phyloP scores from a whole-genome alignment of 2,797 vertebrate genomes.

The Anguilla anguilla region DNA sequence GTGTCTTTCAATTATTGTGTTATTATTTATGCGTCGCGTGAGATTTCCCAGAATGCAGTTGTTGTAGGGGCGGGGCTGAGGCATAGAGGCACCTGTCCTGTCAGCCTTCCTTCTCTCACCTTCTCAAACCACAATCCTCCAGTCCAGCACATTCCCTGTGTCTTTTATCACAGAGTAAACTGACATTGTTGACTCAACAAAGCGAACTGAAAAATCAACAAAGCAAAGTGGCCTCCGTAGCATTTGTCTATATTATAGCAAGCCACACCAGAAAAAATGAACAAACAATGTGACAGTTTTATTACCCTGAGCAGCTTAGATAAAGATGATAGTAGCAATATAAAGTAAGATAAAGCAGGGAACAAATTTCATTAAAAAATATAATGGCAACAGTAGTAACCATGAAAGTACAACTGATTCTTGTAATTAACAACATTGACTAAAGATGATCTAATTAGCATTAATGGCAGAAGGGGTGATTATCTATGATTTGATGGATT shows the following conservation, averaged over 20 bases:
- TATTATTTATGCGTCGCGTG: background rate
- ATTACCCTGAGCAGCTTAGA: background rate
- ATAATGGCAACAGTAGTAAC: background rate
- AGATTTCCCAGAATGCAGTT: background rate
- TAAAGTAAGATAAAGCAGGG: background rate
- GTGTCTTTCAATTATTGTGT: background rate
- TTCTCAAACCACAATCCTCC: background rate
- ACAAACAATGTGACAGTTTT: background rate
- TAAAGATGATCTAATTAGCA: background rate
- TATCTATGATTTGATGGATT: background rate
- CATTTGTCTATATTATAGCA: background rate
- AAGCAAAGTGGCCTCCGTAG: background rate
- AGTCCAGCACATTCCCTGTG: background rate
- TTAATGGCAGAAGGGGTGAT: background rate
- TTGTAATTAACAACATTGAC: background rate
- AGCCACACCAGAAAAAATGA: background rate
- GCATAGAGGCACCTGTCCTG: background rate
- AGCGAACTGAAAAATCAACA: conserved; percentile 8
- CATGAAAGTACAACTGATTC: background rate
- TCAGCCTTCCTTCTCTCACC: background rate
- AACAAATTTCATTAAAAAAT: background rate
- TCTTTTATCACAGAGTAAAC: background rate
- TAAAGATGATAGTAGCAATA: background rate
- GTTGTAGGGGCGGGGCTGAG: background rate
- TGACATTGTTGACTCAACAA: background rate